Conservation (phyloP, 64 coral and sea anemone species). For the Stylophora pistillata region DNA sequence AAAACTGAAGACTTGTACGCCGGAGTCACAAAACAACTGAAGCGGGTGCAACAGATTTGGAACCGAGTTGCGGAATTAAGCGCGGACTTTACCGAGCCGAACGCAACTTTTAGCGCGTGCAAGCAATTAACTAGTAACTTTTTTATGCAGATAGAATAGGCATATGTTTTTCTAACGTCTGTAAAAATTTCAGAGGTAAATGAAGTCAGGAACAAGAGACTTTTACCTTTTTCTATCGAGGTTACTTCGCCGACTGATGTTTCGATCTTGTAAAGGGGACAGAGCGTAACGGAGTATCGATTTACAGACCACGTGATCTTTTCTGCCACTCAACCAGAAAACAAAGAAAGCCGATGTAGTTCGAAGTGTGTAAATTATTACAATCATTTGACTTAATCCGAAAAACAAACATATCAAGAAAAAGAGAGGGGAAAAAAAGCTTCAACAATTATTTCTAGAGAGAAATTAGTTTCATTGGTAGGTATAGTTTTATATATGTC, state of each 20-base stretch:
- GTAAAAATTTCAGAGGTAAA: not conserved
- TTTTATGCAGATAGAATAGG: too few relatives aligned
- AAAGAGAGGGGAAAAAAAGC: too few relatives aligned
- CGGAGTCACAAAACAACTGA: not conserved
- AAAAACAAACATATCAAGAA: not conserved
- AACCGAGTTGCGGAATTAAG: not conserved
- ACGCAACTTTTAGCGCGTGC: not conserved
- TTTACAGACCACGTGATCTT: conserved; percentile 11
- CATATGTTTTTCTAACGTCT: conserved; percentile 3
- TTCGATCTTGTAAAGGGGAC: not conserved
- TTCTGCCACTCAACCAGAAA: conserved; percentile 23
- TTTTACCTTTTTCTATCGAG: conserved; percentile 36
- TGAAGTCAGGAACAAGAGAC: not conserved
- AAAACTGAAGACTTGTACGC: not conserved
- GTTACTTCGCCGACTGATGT: conserved; percentile 14
- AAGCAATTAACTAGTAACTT: not conserved
- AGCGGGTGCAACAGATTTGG: not conserved
- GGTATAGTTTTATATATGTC: too few relatives aligned
- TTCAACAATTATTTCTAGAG: too few relatives aligned
- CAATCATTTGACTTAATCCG: not conserved
- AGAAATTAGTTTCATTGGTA: too few relatives aligned
- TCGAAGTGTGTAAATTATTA: not conserved
- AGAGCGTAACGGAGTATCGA: conserved; percentile 22
- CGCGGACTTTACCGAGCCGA: not conserved
- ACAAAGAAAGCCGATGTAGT: not conserved